Base-by-base conservation (phyloP, 2,888 invertebrate species). In the Mythimna loreyi region DNA sequence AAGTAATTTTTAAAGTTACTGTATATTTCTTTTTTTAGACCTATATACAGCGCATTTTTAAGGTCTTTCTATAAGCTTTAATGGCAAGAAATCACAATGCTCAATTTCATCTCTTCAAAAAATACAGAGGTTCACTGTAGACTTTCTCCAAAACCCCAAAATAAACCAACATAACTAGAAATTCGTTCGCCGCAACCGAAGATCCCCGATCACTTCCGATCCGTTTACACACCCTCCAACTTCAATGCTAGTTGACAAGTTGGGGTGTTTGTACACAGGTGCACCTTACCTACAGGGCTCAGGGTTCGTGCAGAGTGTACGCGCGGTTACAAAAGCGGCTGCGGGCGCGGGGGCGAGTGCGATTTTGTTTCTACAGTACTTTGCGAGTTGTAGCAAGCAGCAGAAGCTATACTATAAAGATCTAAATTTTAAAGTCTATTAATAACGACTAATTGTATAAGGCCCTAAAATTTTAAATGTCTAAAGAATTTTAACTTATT, bases 251-350 rank as follows among this genome's bases (percentile, higher is more conserved):
- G 68, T 59, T 81, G 68, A 79, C 84, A 78, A 86, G 85, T 85
- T 74, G 16, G 64, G 73, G 55, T 85, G 82, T 84, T 84, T 85
- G 84, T 82, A 79, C 70, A 75, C 79, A 80, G 75, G 81, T 81
- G 82, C 83, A 86, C 85, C 85, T 82, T 13, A 19, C 78, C 75
- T 77, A 72, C 75, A 75, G 57, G 69, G 70, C 75, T 63, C 60
- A 59, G 49, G 43, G n/a, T 16, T n/a, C 8, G 43, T 19, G 43
- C n/a, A n/a, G 43, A 45, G n/a, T n/a, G 43, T 8, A 23, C 13
- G 6, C 19, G 43, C 43, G 43, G 19, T n/a, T 6, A 45, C 43
- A n/a, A 45, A n/a, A 8, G 43, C 43, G 19, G 43, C 7, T n/a
- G 8, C 43, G 43, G 43, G 43, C n/a, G 43, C n/a, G 19, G 40